Evolutionary conservation across 2,888 invertebrate genomes (phyloP).

Genomic region (Sarcophaga caerulescens): DNA sequence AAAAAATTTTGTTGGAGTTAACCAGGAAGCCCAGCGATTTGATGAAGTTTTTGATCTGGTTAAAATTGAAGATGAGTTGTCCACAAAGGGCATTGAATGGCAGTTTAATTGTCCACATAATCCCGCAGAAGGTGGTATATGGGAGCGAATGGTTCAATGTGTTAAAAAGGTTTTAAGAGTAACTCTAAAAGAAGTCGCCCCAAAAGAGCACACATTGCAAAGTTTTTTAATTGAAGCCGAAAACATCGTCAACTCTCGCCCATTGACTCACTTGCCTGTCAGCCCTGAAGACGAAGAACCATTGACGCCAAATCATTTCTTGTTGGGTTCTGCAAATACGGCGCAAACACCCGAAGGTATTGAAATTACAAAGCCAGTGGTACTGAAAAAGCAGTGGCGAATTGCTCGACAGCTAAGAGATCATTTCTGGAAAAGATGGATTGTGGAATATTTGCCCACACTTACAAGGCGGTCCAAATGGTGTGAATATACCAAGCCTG

Average conservation of each 20-base stretch:
- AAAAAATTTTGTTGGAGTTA: constrained; percentile 8
- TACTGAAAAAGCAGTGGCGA: constrained; percentile 23
- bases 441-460: constrained; percentile 22
- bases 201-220: constrained; percentile 5
- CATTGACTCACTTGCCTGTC: too few species aligned
- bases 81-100: constrained; percentile 21
- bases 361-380: neutral
- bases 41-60: constrained; percentile 14
- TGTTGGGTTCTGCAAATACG: neutral
- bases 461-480: constrained; percentile 20
- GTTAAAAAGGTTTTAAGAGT: constrained; percentile 27
- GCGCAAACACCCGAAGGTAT: neutral
- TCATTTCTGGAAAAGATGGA: neutral
- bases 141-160: constrained; percentile 27
- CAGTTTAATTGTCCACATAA: constrained; percentile 5
- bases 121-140: constrained; percentile 20
- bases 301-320: constrained; percentile 11
- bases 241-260: too few species aligned
- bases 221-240: too few species aligned
- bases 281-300: neutral
- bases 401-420: neutral
- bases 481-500: constrained; percentile 1
- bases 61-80: neutral
- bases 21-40: constrained; percentile 6
- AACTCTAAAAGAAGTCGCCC: constrained; percentile 26